Evolutionary conservation across 2,888 invertebrate genomes (phyloP), one percentile per base, ranked within the genome.

Genomic region (Keiferia lycopersicella): DNA sequence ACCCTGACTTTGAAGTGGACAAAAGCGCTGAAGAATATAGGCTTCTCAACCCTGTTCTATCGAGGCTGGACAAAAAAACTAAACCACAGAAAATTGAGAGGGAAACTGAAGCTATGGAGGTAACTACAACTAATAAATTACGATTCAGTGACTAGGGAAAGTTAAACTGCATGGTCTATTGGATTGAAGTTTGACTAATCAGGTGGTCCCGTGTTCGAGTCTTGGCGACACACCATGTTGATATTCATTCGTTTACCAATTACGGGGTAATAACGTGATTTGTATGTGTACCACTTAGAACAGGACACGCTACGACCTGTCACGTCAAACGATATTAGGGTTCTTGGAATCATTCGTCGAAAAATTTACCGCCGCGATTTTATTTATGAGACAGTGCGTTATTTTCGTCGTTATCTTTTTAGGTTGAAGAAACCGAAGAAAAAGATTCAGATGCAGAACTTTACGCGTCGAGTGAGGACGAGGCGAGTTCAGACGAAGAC

Each of bases 1-100:
- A 99, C 90, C 95, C 97, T 12, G 97, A 98, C 79, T 99, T 97
- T 84, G 95, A 98, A 86, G 96, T 99, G 64, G 96, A 98, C 81
- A 95, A 94, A 74, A 94, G 94, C 78, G 95, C 96, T 60, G 97
- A 97, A 75, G 98, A 98, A 80, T 99, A 94, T 83, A 93, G 95
- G 73, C 91, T 98, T 66, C 88, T 98, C 20, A 98, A 98, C 83
- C 98, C 98, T 20, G 97, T 98, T 4, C 91, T 98, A 45, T 95
- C 97, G 39, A 95, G 96, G 73, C 83, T 97, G 61, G 96, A 96
- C 72, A 96, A 95, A 79, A 94, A 94, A 79, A 85, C 93, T 57
- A 95, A 95, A 75, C 93, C 93, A 72, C 81, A 93, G 75, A 93
- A 93, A 68, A 80, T 93, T 12, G 91, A 93, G 70, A 83, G 87